These are phyloP conservation scores for Nasonia vitripennis DNA, from an alignment of 1,140 invertebrate genomes.

Conservation along the genomic window DNA sequence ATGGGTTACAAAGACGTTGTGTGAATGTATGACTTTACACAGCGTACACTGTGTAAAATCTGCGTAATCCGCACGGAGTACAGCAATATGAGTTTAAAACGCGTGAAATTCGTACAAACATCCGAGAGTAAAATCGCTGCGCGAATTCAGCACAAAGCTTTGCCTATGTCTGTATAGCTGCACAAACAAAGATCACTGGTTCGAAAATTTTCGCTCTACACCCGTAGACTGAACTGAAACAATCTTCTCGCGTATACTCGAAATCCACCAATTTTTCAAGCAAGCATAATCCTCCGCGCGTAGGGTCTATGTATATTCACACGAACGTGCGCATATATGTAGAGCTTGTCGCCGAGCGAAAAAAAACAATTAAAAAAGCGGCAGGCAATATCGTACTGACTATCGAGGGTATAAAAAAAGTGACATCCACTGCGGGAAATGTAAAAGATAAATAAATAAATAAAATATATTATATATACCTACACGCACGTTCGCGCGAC, in stretches of 20 bases:
- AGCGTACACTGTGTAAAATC: not conserved
- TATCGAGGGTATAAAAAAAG: conserved; percentile 38
- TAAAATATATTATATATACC: conserved; percentile 22
- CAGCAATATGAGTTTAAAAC: not conserved
- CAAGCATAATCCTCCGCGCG: conserved; percentile 38
- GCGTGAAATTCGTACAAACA: not conserved
- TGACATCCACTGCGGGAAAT: conserved; percentile 12
- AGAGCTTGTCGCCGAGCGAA: conserved; percentile 33
- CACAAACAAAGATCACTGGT: not conserved
- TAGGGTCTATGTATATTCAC: conserved; percentile 41
- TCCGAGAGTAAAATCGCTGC: not conserved
- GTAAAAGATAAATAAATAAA: conserved; percentile 10
- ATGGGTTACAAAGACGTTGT: not conserved
- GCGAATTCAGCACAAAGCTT: not conserved
- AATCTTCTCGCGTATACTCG: not conserved
- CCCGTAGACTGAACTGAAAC: not conserved
- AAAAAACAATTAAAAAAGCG: conserved; percentile 9
- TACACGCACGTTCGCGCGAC: conserved; percentile 47
- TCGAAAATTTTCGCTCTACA: not conserved
- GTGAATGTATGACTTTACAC: not conserved
- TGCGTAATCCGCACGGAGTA: not conserved
- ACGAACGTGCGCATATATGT: conserved; percentile 45
- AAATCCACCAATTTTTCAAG: conserved; percentile 20
- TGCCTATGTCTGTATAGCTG: not conserved
- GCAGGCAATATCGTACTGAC: conserved; percentile 41